These are phyloP conservation scores for Glyptemys insculpta DNA, from an alignment of 2,797 vertebrate species.

Conservation along the genomic window DNA sequence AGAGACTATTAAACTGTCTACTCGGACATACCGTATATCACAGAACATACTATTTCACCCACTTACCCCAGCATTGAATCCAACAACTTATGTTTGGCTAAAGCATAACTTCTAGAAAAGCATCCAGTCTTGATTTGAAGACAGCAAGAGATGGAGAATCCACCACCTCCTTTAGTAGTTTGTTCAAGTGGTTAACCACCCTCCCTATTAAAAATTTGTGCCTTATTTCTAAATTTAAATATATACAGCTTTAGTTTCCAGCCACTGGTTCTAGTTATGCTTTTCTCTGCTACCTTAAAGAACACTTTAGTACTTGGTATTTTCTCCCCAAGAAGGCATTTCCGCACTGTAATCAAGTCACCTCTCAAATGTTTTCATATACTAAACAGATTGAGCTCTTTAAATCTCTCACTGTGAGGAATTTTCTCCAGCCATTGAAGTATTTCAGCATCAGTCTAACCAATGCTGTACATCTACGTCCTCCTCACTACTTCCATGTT, in stretches of 20 bases:
- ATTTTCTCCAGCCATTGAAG: neutral
- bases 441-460: neutral
- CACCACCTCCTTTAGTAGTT: neutral
- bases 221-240: neutral
- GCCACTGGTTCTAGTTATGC: neutral
- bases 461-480: neutral
- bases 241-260: neutral
- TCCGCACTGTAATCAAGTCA: neutral
- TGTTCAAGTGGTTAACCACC: neutral
- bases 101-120: neutral
- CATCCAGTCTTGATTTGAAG: neutral
- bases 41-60: neutral
- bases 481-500: neutral
- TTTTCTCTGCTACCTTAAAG: neutral
- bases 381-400: neutral
- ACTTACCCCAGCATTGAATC: neutral
- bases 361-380: neutral
- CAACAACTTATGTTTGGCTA: neutral
- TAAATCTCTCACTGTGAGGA: neutral
- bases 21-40: neutral
- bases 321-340: neutral
- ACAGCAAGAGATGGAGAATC: neutral
- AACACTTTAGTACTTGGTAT: neutral
- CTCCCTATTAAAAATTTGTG: neutral
- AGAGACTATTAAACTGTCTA: neutral